These are phyloP conservation scores for Drosophila pachea DNA, from an alignment of 1,140 invertebrate genomes.

Conservation along the genomic window DNA sequence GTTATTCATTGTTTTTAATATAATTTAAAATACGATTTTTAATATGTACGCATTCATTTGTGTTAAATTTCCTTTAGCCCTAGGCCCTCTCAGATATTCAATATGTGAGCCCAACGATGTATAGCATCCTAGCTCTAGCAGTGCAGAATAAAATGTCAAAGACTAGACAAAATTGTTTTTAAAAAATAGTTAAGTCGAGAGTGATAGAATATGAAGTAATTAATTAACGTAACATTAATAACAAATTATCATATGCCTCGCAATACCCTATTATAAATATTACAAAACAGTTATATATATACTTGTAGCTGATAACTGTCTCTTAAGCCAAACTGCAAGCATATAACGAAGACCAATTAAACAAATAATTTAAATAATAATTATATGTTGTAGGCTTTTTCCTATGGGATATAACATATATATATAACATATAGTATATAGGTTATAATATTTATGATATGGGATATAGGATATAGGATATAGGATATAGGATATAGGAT, in stretches of 20 bases:
- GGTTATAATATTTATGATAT: background rate
- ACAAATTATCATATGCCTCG: conserved; percentile 26
- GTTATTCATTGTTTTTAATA: background rate
- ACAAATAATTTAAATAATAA: background rate
- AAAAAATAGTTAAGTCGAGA: conserved; percentile 29
- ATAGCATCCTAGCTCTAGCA: background rate
- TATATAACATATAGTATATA: background rate
- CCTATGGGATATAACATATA: background rate
- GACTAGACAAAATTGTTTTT: conserved; percentile 40
- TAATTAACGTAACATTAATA: background rate
- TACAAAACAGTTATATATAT: background rate
- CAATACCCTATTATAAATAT: conserved; percentile 17
- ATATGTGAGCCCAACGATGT: conserved; percentile 5
- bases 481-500: background rate
- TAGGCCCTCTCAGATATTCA: background rate
- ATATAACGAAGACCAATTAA: too few species aligned
- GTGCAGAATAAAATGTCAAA: conserved; percentile 35
- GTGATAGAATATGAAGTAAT: background rate
- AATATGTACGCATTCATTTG: background rate
- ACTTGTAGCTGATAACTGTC: background rate
- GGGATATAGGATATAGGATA: background rate
- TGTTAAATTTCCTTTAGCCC: background rate
- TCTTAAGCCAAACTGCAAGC: background rate
- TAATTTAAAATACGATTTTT: conserved; percentile 4
- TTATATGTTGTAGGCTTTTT: too few species aligned